phyloP scores from a whole-genome alignment of 2,113 vertebrate genomes.

The Taurulus bubalis region DNA sequence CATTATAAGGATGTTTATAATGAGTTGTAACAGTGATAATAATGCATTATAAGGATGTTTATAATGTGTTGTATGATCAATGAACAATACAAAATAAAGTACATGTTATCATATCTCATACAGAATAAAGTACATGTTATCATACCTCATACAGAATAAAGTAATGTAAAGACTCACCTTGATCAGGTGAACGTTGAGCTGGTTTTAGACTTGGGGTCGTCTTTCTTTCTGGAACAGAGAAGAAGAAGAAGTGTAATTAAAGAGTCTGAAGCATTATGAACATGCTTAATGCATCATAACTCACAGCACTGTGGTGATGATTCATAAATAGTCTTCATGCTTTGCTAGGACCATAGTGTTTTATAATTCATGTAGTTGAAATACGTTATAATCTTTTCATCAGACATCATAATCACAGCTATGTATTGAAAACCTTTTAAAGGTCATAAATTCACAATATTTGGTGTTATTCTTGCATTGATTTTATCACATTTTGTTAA shows the following conservation, averaged over 20 bases:
- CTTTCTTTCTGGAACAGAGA: background rate
- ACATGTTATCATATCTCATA: no score
- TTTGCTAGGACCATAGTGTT: background rate
- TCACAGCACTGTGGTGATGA: no score
- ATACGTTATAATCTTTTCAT: no score
- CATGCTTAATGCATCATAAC: background rate
- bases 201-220: background rate
- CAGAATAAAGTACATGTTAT: no score
- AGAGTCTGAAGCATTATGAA: background rate
- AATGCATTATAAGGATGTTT: no score
- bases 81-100: no score
- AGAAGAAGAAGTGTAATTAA: background rate
- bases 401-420: background rate
- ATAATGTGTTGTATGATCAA: no score
- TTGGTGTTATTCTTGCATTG: background rate
- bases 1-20: background rate
- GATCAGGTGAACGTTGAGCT: background rate
- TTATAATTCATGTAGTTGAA: background rate
- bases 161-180: slow-evolving; percentile 5
- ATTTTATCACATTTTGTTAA: background rate
- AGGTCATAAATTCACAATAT: background rate
- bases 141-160: no score
- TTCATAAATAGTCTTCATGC: background rate
- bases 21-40: no score
- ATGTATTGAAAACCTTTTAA: background rate